Percentiles rank a stretch among this genome's conserved stretches.
These are phyloP conservation scores for Staurois parvus DNA, from an alignment of 2,797 vertebrate species.

Conservation along the genomic window DNA sequence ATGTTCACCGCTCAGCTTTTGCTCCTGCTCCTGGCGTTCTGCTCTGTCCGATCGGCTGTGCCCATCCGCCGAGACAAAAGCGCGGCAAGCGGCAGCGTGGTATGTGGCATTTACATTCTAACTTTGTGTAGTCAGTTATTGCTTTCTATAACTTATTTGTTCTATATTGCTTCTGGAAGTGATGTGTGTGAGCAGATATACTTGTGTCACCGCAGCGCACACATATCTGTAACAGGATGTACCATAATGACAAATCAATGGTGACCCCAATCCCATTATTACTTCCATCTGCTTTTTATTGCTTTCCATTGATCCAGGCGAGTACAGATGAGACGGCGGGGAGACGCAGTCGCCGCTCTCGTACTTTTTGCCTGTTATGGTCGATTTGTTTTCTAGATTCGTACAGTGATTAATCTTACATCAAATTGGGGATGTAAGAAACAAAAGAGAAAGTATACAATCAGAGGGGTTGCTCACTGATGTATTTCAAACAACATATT, in stretches of 20 bases:
- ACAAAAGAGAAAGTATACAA: no score
- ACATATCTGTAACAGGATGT: constrained; percentile 2
- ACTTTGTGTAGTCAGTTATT: no score
- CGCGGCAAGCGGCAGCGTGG: not conserved
- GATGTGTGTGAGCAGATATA: not conserved
- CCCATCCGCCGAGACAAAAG: not conserved
- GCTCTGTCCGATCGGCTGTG: not conserved
- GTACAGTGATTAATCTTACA: not conserved
- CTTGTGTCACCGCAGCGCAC: not conserved
- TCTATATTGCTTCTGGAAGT: not conserved
- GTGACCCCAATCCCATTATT: not conserved
- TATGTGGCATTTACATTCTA: not conserved
- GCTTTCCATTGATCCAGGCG: constrained; percentile 14
- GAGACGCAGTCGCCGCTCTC: not conserved
- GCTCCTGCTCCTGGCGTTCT: constrained; percentile 15
- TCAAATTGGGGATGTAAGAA: not conserved
- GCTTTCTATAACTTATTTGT: no score
- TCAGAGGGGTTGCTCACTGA: no score
- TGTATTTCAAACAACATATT: no score
- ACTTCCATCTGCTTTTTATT: constrained; percentile 11
- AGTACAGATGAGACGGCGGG: not conserved
- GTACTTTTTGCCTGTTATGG: not conserved
- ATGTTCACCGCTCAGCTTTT: constrained; percentile 11
- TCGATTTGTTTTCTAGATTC: not conserved
- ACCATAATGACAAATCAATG: constrained; percentile 2